These are phyloP conservation scores for Vidua macroura DNA, from an alignment of 2,113 vertebrate species.

Conservation along the genomic window DNA sequence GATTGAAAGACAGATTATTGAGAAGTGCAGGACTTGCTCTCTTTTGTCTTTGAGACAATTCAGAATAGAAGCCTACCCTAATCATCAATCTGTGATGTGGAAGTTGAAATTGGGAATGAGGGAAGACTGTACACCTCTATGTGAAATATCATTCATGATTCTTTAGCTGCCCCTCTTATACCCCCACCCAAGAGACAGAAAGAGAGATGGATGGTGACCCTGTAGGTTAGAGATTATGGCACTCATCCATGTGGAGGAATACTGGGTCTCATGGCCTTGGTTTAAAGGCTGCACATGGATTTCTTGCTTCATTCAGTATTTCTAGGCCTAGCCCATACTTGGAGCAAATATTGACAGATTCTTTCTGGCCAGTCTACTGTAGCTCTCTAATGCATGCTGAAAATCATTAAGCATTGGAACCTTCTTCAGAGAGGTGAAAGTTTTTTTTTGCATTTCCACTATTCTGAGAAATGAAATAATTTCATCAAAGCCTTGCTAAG, in stretches of 20 bases:
- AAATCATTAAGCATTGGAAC: background rate
- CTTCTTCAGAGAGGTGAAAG: background rate
- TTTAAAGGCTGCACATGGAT: background rate
- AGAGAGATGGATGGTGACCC: background rate
- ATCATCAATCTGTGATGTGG: background rate
- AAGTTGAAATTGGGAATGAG: background rate
- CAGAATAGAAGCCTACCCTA: background rate
- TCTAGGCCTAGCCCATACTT: background rate
- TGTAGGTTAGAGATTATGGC: background rate
- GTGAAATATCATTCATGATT: background rate
- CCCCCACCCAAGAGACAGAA: background rate
- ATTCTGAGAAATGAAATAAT: background rate
- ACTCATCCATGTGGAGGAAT: background rate
- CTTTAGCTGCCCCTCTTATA: background rate
- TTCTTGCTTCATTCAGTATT: background rate
- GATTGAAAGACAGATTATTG: background rate
- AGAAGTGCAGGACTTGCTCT: background rate
- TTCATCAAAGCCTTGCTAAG: background rate
- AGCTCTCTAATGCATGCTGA: background rate
- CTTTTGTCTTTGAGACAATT: background rate
- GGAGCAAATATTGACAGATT: background rate
- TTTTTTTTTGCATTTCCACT: background rate
- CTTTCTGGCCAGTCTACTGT: background rate
- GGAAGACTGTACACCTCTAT: background rate
- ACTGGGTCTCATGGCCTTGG: background rate